Conservation (phyloP, 23 tunicate genomes). For the Trididemnum nubilum region DNA sequence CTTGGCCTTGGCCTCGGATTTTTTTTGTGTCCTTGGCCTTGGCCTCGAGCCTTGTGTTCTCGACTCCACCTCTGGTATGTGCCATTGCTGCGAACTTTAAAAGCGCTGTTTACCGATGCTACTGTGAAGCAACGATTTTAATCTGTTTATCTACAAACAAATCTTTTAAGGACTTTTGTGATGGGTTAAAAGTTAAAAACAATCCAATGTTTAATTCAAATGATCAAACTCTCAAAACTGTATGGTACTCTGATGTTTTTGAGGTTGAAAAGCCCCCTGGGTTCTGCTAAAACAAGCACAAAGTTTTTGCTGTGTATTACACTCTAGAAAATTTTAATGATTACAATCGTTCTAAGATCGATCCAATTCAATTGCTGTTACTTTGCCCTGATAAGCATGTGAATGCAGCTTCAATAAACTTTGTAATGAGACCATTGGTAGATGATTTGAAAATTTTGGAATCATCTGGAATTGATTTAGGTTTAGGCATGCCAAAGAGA, state of each 20-base stretch:
- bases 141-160: not conserved
- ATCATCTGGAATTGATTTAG: conserved; percentile 39
- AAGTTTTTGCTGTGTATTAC: conserved; percentile 34
- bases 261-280: conserved; percentile 35
- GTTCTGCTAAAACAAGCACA: conserved; percentile 12
- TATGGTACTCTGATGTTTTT: conserved; percentile 38
- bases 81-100: not conserved
- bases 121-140: not conserved
- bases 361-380: conserved; percentile 28
- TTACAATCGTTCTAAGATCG: conserved; percentile 27
- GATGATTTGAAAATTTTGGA: conserved; percentile 42
- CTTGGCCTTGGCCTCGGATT: no score
- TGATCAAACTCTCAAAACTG: not conserved
- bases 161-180: not conserved
- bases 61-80: no score
- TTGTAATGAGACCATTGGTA: conserved; percentile 26
- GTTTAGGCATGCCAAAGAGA: not conserved
- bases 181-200: not conserved
- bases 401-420: not conserved
- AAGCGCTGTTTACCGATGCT: not conserved
- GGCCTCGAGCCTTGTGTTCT: no score
- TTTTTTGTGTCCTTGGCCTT: no score
- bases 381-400: conserved; percentile 29
- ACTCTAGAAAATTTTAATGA: conserved; percentile 21
- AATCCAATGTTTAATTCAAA: conserved; percentile 4